phyloP scores from a whole-genome alignment of 2,113 vertebrate genomes.

The Plestiodon gilberti region DNA sequence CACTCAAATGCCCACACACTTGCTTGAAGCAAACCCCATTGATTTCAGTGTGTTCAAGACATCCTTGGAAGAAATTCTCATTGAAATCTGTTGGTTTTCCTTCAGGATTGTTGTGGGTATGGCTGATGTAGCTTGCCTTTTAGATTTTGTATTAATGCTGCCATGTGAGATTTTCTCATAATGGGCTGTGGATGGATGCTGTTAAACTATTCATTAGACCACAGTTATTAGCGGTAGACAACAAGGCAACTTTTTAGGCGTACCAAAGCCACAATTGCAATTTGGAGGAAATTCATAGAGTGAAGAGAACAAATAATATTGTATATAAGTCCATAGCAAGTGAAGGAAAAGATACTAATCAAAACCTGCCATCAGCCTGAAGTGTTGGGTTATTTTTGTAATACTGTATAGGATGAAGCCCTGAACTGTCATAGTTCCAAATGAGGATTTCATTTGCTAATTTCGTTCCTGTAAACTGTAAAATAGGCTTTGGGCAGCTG shows the following conservation, averaged over 20 bases:
- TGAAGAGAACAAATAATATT: neutral
- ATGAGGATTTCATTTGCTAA: neutral
- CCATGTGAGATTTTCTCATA: neutral
- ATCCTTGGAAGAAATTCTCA: neutral
- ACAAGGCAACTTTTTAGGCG: neutral
- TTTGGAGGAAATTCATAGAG: neutral
- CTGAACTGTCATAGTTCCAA: neutral
- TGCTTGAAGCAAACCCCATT: neutral
- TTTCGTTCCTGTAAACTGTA: neutral
- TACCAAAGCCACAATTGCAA: neutral
- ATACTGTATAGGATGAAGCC: neutral
- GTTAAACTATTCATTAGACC: neutral
- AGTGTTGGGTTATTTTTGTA: neutral
- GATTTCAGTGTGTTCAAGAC: neutral
- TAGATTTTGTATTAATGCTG: neutral
- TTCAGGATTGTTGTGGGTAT: neutral
- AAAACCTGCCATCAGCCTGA: neutral
- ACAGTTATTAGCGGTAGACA: neutral
- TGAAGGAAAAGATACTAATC: neutral
- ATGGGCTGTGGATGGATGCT: neutral
- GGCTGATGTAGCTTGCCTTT: neutral
- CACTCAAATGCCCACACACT: neutral
- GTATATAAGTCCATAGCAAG: neutral
- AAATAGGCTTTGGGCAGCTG: neutral
- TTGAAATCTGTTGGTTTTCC: neutral